Percentiles rank a stretch among this genome's conserved stretches.
Evolutionary conservation across 2,888 invertebrate species (phyloP).

Genomic region (Sarcophaga rosellei): DNA sequence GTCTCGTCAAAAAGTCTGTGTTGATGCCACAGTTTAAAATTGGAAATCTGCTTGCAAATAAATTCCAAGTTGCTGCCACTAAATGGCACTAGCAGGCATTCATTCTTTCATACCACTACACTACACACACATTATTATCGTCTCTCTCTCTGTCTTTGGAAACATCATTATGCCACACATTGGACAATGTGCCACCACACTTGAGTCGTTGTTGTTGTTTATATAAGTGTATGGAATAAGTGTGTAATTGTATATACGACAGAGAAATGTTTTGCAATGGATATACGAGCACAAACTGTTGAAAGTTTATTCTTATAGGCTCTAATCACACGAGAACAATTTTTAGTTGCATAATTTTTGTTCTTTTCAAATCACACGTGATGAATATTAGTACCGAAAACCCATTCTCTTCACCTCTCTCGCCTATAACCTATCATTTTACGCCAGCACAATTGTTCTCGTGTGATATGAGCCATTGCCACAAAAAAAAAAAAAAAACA

Average conservation of each 20-base stretch:
- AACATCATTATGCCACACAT: conserved; percentile 10
- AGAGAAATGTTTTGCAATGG: not conserved
- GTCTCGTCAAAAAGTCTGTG: conserved; percentile 59
- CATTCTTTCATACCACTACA: too few species aligned
- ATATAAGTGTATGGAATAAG: conserved; percentile 12
- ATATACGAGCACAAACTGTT: conserved; percentile 28
- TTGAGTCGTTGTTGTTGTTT: conserved; percentile 17
- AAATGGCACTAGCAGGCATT: not conserved
- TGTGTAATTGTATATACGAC: not conserved
- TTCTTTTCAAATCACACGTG: too few species aligned
- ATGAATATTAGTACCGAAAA: too few species aligned
- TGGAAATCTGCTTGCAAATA: conserved; percentile 32
- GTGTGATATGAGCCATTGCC: too few species aligned
- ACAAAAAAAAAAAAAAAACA: too few species aligned
- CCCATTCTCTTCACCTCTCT: too few species aligned
- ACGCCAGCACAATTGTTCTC: too few species aligned
- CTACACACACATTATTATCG: conserved; percentile 13
- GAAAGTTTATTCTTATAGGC: conserved; percentile 30
- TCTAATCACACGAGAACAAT: too few species aligned
- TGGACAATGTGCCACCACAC: conserved; percentile 36
- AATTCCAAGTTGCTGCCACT: conserved; percentile 9
- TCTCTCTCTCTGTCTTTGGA: not conserved
- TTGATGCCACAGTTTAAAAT: conserved; percentile 23
- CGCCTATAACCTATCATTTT: too few species aligned
- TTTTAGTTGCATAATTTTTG: too few species aligned